Percentiles rank a stretch among this genome's conserved stretches.
Conservation (phyloP, 2,888 invertebrate species). For the Nephrotoma guestfalica region DNA sequence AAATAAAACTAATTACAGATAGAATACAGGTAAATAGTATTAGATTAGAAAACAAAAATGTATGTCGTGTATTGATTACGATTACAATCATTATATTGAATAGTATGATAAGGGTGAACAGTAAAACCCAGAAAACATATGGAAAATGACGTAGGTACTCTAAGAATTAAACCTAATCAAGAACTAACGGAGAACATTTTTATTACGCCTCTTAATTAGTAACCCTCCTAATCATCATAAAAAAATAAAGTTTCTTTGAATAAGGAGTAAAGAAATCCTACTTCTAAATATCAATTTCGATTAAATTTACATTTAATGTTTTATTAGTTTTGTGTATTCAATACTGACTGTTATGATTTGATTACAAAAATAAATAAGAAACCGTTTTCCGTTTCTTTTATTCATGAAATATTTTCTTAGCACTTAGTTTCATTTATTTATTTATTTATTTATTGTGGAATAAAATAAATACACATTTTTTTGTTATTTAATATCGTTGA, state of each 20-base stretch:
- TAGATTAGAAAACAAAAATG: background rate
- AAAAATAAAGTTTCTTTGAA: no score
- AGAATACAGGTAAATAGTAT: background rate
- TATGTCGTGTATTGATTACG: background rate
- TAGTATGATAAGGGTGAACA: background rate
- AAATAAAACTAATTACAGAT: background rate
- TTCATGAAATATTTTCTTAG: background rate
- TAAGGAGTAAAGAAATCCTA: no score
- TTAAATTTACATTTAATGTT: background rate
- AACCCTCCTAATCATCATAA: no score
- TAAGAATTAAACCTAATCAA: no score
- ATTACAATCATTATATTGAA: background rate
- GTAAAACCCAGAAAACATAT: background rate
- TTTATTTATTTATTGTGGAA: background rate
- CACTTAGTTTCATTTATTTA: background rate
- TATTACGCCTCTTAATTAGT: no score
- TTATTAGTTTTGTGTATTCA: background rate
- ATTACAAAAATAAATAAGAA: background rate
- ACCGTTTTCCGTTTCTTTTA: background rate
- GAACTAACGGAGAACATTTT: no score
- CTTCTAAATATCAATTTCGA: background rate
- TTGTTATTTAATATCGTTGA: background rate
- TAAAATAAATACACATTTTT: background rate
- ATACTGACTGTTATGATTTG: background rate
- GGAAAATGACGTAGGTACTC: no score